Conservation (phyloP, 2,113 vertebrate species). For the Macrotis lagotis region DNA sequence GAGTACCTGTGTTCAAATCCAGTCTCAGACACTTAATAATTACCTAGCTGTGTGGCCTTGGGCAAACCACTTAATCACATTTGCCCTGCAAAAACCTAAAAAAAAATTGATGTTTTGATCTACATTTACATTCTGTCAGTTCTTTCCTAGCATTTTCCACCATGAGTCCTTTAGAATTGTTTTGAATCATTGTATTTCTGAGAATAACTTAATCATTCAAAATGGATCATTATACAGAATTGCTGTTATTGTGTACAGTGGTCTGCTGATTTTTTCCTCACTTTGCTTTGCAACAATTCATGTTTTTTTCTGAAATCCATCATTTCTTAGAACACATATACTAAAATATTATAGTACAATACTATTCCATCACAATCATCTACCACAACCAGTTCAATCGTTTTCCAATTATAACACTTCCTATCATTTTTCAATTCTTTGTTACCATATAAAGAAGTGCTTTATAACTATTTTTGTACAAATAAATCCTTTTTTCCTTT, state of each 20-base stretch:
- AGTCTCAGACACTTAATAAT: too few relatives aligned
- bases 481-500: too few relatives aligned
- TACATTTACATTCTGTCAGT: neutral
- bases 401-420: neutral
- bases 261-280: neutral
- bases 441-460: neutral
- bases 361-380: neutral
- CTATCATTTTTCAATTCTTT: neutral
- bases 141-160: neutral
- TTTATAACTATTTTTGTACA: neutral
- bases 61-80: too few relatives aligned
- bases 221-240: neutral
- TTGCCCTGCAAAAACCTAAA: too few relatives aligned
- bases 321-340: neutral
- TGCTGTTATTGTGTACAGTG: neutral
- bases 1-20: too few relatives aligned
- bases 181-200: neutral
- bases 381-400: neutral
- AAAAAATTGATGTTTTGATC: neutral
- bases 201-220: neutral
- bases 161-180: neutral
- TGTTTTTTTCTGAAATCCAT: neutral
- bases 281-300: too few relatives aligned
- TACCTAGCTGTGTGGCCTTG: too few relatives aligned
- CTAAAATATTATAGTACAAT: neutral